Evolutionary conservation across 2,797 vertebrate genomes (phyloP).

Genomic region (Ataeniobius toweri): DNA sequence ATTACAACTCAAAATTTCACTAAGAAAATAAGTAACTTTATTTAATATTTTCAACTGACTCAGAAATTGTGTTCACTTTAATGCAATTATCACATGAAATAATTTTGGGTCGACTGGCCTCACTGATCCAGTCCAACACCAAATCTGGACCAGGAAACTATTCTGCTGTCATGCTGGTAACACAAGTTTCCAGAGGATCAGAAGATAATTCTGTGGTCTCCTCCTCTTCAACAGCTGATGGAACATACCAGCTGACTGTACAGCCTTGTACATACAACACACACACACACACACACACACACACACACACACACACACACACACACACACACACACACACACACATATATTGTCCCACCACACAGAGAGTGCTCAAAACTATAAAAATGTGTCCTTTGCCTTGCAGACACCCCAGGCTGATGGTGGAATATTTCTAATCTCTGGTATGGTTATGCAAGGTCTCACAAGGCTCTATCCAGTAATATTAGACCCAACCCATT

Average conservation of each 20-base stretch:
- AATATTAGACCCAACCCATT: neutral
- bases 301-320: neutral
- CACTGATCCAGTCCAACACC: conserved; percentile 4
- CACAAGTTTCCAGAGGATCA: conserved; percentile 66
- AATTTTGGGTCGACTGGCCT: conserved; percentile 8
- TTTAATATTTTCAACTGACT: neutral
- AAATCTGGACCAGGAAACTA: conserved; percentile 33
- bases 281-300: neutral
- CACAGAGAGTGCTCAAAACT: neutral
- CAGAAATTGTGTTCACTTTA: neutral
- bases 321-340: neutral
- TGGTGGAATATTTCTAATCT: neutral
- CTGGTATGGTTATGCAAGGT: neutral
- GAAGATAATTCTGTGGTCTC: conserved; percentile 41
- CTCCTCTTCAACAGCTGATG: conserved; percentile 69
- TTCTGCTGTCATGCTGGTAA: conserved; percentile 37
- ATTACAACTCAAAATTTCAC: neutral
- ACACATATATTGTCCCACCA: neutral
- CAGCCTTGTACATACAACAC: conserved; percentile 10
- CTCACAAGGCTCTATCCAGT: neutral
- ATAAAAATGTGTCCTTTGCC: neutral
- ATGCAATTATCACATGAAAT: neutral
- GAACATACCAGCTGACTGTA: conserved; percentile 65
- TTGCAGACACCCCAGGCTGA: neutral
- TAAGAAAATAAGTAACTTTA: neutral